Evolutionary conservation across 2,888 invertebrate species (phyloP), one percentile per base, ranked within the genome.

Genomic region (Linnaemya tessellans): DNA sequence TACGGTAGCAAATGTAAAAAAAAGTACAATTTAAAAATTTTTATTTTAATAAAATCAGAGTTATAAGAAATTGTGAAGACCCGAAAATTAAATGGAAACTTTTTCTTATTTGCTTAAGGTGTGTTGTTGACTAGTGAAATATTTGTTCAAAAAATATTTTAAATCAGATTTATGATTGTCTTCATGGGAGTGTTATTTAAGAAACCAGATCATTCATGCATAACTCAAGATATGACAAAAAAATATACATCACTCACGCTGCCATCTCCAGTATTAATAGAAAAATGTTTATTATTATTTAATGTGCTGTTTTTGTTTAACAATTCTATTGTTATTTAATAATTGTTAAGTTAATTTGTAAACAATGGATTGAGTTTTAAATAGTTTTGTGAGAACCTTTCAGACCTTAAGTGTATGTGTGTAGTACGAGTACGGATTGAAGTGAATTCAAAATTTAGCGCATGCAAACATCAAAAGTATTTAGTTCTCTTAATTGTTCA

Each of bases 401-500:
- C 35, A 60, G 46, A 20, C 8, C 38, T 22, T 13, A 11, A n/a
- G 18, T 58, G 3, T 64, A 35, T 43, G 41, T 13, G 41, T 46
- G 5, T 30, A 18, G 54, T 58, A n/a, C 30, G 18, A 41, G 38
- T 67, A 5, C 15, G 18, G 11, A 13, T 62, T 43, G 11, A 38
- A 60, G 20, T 51, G 51, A 62, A 70, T 54, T 20, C 11, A 46
- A 30, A 65, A 43, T 54, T 51, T 54, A 64, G 43, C 58, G 30
- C 20, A 70, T 71, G 62, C 49, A 43, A 8, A 46, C 62, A 46
- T 64, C 64, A 75, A 64, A 62, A 56, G 49, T 38, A 25, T 78
- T 82, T 73, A 78, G 49, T 70, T 85, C 68, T 75, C 84, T 82
- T 82, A 79, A 82, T 82, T 85, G 75, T 67, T 65, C 41, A 85